These are phyloP conservation scores for Oconnorella tubifera DNA, from an alignment of 2,888 invertebrate species.

Conservation along the genomic window DNA sequence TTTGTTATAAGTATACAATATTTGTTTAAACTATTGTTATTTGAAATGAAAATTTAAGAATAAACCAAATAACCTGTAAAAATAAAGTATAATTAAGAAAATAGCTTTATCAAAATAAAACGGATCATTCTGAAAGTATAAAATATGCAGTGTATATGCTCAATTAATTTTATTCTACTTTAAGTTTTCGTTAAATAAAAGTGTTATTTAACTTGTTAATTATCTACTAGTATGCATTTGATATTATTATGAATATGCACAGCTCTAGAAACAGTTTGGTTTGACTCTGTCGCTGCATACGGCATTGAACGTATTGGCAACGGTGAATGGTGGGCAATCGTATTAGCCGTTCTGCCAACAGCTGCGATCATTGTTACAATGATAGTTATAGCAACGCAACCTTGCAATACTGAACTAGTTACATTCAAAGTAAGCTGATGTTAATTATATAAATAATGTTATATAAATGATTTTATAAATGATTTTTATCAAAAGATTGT, in stretches of 20 bases:
- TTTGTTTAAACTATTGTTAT: too few species aligned
- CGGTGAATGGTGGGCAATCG: constrained; percentile 14
- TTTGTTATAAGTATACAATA: too few species aligned
- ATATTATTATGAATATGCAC: background rate
- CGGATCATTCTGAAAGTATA: too few species aligned
- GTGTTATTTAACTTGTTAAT: background rate
- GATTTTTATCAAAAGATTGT: too few species aligned
- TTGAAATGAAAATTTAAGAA: background rate
- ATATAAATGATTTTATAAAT: too few species aligned
- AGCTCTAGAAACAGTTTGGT: background rate
- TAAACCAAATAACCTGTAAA: background rate
- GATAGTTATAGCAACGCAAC: constrained; percentile 19
- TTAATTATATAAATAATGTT: constrained; percentile 3
- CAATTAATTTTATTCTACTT: too few species aligned
- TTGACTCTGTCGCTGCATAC: constrained; percentile 10
- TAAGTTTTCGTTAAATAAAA: background rate
- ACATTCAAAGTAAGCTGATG: constrained; percentile 19
- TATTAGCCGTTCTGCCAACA: constrained; percentile 11
- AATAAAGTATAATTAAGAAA: background rate
- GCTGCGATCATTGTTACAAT: constrained; percentile 3
- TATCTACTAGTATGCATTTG: too few species aligned
- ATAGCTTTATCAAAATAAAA: too few species aligned
- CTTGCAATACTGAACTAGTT: constrained; percentile 7
- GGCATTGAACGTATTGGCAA: background rate
- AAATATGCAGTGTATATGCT: too few species aligned